A percentile compares a stretch with the other conserved stretches of the same genome.
Evolutionary conservation across 2,797 vertebrate genomes (phyloP).

Genomic region (Channallabes apus): DNA sequence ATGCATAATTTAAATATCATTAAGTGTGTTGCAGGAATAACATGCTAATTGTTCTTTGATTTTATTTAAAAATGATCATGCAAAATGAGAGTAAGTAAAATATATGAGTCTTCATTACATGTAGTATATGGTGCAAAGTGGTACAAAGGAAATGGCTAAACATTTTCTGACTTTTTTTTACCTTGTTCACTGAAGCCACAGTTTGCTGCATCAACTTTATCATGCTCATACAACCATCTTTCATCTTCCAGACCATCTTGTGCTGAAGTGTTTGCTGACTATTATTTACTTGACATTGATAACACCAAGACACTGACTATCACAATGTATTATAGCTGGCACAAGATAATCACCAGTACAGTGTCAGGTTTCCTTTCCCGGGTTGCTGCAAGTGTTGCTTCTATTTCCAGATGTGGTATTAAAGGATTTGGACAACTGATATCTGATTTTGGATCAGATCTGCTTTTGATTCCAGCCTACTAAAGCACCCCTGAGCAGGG

Average conservation of each 20-base stretch:
- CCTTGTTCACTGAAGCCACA: background rate
- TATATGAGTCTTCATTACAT: background rate
- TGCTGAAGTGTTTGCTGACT: background rate
- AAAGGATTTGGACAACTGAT: conserved; percentile 7
- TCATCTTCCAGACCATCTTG: background rate
- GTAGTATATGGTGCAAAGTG: no score
- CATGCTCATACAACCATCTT: background rate
- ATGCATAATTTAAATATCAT: background rate
- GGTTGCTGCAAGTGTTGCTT: background rate
- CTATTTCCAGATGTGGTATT: conserved; percentile 3
- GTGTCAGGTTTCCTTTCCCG: background rate
- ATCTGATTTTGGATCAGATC: conserved; percentile 10
- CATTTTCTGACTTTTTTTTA: background rate
- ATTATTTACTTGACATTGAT: no score
- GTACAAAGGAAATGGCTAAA: background rate
- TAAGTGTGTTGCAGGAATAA: background rate
- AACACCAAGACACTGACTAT: background rate
- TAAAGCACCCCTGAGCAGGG: conserved; percentile 2
- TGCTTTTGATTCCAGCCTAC: background rate
- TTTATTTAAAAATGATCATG: background rate
- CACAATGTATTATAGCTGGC: background rate
- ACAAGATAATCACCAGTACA: background rate
- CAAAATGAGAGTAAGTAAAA: background rate
- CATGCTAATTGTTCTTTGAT: background rate
- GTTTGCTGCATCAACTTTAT: background rate